Evolutionary conservation across 1,140 invertebrate genomes (phyloP).

Genomic region (Scaptomyza hsui): DNA sequence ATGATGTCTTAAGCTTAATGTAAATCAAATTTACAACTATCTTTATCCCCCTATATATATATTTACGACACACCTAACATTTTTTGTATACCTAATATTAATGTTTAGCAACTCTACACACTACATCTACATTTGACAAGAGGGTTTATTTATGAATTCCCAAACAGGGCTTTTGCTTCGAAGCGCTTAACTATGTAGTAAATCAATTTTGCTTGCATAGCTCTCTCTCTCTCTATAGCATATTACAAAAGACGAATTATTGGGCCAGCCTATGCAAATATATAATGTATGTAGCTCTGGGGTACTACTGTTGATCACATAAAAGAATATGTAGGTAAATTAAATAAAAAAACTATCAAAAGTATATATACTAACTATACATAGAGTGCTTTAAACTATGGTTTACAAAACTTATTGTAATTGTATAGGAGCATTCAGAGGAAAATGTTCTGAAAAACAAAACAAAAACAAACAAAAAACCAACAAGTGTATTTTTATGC

Average conservation of each 20-base stretch:
- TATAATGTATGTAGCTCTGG: slow-evolving; percentile 3
- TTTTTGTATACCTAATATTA: slow-evolving; percentile 63
- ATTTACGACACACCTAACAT: slow-evolving; percentile 22
- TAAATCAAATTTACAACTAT: slow-evolving; percentile 76
- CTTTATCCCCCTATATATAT: slow-evolving; percentile 29
- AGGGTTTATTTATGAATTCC: slow-evolving; percentile 48
- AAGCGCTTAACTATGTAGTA: slow-evolving; percentile 62
- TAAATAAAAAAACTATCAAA: slow-evolving; percentile 19
- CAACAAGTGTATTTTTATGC: slow-evolving; percentile 81
- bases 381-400: slow-evolving; percentile 54
- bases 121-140: slow-evolving; percentile 30
- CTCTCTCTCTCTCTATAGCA: slow-evolving; percentile 9
- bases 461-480: slow-evolving; percentile 22
- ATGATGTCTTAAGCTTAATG: slow-evolving; percentile 38
- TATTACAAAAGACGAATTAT: slow-evolving; percentile 18
- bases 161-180: slow-evolving; percentile 58
- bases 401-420: slow-evolving; percentile 68
- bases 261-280: slow-evolving; percentile 16
- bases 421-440: slow-evolving; percentile 43
- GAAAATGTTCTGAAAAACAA: slow-evolving; percentile 43
- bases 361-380: slow-evolving; percentile 11
- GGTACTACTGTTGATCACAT: slow-evolving; percentile 37
- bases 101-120: slow-evolving; percentile 44
- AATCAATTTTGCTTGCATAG: slow-evolving; percentile 56
- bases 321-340: slow-evolving; percentile 3